Percentiles rank a stretch among this genome's conserved stretches.
Evolutionary conservation across 1,140 invertebrate genomes (phyloP).

Genomic region (Sarcophaga bullata): DNA sequence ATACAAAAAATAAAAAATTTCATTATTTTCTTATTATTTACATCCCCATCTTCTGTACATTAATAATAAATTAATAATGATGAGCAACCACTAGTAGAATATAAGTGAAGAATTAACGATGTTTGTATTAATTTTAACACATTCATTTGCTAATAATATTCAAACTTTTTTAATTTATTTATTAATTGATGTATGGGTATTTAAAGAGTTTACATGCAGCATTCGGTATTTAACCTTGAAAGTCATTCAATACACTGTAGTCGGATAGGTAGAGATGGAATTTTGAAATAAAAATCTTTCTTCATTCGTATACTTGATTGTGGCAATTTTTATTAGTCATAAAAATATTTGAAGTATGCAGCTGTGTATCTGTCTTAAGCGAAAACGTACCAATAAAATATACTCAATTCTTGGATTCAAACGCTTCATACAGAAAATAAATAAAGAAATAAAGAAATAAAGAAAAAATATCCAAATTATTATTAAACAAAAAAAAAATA

Average conservation of each 20-base stretch:
- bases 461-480: not conserved
- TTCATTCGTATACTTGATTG: no score
- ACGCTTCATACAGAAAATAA: not conserved
- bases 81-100: not conserved
- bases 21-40: not conserved
- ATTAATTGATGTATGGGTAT: no score
- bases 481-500: not conserved
- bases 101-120: not conserved
- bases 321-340: conserved; percentile 18
- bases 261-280: no score
- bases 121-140: not conserved
- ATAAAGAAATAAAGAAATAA: not conserved
- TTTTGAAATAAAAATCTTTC: no score
- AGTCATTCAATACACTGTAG: no score
- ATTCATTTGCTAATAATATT: not conserved
- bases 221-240: no score
- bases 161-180: not conserved
- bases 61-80: not conserved
- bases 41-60: not conserved
- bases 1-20: not conserved
- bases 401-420: not conserved
- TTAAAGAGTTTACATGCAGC: no score
- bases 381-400: not conserved
- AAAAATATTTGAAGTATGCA: conserved; percentile 19
- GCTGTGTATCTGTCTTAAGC: not conserved